Percentiles rank a stretch among this genome's conserved stretches.
Evolutionary conservation across 2,888 invertebrate species (phyloP).

Genomic region (Ennomos erosarius): DNA sequence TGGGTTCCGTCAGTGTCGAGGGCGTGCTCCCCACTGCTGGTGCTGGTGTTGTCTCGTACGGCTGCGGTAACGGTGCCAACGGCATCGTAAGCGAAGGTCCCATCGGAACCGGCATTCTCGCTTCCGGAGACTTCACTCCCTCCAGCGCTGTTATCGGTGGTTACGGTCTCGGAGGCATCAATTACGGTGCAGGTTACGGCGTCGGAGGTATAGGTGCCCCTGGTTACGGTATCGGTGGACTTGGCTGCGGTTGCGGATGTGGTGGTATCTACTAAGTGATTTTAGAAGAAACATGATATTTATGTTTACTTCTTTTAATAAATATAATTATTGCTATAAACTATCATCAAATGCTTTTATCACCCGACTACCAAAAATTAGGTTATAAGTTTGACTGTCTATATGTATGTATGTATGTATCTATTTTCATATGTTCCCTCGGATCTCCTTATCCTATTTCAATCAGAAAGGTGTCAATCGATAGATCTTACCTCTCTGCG

Average conservation of each 20-base stretch:
- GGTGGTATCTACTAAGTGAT: conserved; percentile 12
- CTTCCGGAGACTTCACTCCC: conserved; percentile 15
- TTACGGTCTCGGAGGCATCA: conserved; percentile 15
- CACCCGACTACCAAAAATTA: no score
- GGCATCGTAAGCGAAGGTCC: conserved; percentile 37
- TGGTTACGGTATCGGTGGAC: conserved; percentile 25
- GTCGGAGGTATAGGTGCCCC: conserved; percentile 14
- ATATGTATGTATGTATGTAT: no score
- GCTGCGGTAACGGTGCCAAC: conserved; percentile 48
- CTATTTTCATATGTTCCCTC: no score
- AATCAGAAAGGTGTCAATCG: no score
- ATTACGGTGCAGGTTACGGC: conserved; percentile 28
- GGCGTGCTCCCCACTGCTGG: conserved; percentile 47
- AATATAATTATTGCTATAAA: no score
- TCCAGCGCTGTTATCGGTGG: conserved; percentile 3
- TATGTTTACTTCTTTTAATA: no score
- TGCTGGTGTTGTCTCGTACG: conserved; percentile 48
- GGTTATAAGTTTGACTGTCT: no score
- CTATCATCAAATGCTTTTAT: no score
- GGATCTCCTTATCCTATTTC: no score
- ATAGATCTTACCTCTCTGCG: no score
- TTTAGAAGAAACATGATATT: not conserved
- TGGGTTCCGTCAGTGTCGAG: no score
- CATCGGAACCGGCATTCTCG: conserved; percentile 18
- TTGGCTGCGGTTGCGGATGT: conserved; percentile 22